Conservation (phyloP, 2,888 invertebrate species). For the Drosophila vallismaia region DNA sequence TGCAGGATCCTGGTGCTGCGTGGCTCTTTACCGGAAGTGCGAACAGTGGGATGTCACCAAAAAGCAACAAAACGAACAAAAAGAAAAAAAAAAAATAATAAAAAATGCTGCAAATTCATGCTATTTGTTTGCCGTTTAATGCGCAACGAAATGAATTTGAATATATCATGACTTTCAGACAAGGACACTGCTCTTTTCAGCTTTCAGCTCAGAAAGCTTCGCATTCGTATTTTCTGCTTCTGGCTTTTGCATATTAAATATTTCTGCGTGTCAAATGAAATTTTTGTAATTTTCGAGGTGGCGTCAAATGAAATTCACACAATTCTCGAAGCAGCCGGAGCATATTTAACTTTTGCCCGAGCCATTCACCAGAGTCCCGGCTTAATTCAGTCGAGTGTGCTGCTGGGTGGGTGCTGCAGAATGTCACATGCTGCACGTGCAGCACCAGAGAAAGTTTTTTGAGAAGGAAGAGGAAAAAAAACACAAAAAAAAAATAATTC, state of each 20-base stretch:
- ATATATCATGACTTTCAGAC: slow-evolving; percentile 53
- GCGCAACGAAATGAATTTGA: slow-evolving; percentile 57
- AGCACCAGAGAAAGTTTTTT: slow-evolving; percentile 29
- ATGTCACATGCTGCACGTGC: slow-evolving; percentile 39
- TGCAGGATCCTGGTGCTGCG: slow-evolving; percentile 43
- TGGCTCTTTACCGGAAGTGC: slow-evolving; percentile 18
- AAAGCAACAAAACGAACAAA: not conserved
- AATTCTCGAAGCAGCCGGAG: slow-evolving; percentile 49
- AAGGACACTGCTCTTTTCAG: slow-evolving; percentile 32
- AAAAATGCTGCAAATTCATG: slow-evolving; percentile 56
- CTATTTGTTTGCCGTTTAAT: slow-evolving; percentile 56
- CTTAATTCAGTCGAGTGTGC: slow-evolving; percentile 47
- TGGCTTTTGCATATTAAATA: slow-evolving; percentile 55
- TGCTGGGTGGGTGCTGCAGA: slow-evolving; percentile 9
- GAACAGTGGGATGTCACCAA: slow-evolving; percentile 30
- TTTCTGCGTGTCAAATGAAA: slow-evolving; percentile 72
- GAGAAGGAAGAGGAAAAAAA: slow-evolving; percentile 3
- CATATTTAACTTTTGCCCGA: slow-evolving; percentile 33
- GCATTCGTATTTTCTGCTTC: not conserved
- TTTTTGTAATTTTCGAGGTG: slow-evolving; percentile 59
- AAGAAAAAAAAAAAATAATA: not conserved
- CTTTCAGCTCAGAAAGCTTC: not conserved
- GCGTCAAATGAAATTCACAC: slow-evolving; percentile 71
- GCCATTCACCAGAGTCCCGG: slow-evolving; percentile 36
- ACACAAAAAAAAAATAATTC: not conserved